Conservation (phyloP, 2,113 vertebrate species). For the Festucalex cinctus region DNA sequence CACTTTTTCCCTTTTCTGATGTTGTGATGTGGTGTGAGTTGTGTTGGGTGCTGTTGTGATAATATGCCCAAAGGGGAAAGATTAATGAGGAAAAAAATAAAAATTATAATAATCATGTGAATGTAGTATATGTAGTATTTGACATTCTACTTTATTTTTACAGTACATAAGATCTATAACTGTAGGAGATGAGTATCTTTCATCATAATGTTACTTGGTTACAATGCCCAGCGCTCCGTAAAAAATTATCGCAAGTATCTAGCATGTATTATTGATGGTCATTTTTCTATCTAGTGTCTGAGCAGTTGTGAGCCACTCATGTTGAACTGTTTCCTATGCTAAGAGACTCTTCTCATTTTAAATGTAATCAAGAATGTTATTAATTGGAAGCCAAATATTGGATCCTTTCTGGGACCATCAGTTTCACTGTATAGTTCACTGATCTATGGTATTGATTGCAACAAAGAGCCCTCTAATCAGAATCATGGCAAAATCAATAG, state of each 20-base stretch:
- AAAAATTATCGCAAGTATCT: constrained; percentile 47
- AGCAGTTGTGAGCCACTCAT: constrained; percentile 17
- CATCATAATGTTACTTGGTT: constrained; percentile 25
- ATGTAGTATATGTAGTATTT: too few relatives aligned
- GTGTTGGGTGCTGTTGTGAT: too few relatives aligned
- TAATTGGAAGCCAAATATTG: constrained; percentile 58
- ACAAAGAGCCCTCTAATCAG: constrained; percentile 66
- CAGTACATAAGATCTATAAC: constrained; percentile 26
- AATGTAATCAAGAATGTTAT: constrained; percentile 46
- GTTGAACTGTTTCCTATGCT: constrained; percentile 26
- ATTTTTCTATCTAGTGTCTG: constrained; percentile 28
- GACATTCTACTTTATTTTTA: neutral
- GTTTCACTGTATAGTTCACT: constrained; percentile 57
- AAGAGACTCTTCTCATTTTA: constrained; percentile 47
- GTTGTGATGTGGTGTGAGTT: too few relatives aligned
- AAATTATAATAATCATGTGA: too few relatives aligned
- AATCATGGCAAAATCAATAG: constrained; percentile 72
- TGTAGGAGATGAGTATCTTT: constrained; percentile 29
- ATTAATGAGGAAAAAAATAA: too few relatives aligned
- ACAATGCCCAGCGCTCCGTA: constrained; percentile 29
- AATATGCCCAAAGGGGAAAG: too few relatives aligned
- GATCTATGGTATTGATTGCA: constrained; percentile 66
- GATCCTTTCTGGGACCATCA: constrained; percentile 54
- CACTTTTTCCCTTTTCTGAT: too few relatives aligned
- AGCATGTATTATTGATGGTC: constrained; percentile 41